Percentiles rank a stretch among this genome's conserved stretches.
phyloP scores from a whole-genome alignment of 2,113 vertebrate genomes.

The Mormyrus iriodes region DNA sequence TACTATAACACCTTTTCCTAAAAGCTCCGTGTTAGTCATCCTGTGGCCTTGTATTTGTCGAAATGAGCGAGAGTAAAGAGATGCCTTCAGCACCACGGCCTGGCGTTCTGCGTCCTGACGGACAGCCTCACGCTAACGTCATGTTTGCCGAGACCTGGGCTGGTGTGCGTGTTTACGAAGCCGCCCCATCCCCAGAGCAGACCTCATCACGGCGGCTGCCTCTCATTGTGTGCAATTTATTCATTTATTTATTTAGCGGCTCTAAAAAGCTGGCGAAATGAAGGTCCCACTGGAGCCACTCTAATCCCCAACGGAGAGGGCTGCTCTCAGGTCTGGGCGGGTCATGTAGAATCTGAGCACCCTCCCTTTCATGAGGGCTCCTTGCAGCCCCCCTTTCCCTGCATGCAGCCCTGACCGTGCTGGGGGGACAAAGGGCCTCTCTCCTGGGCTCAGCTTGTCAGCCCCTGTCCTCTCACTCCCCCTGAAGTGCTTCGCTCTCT shows the following conservation, averaged over 20 bases:
- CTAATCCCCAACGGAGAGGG: conserved; percentile 60
- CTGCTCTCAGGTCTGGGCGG: not conserved
- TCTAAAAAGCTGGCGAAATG: conserved; percentile 63
- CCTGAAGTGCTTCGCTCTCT: not conserved
- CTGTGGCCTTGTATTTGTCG: not conserved
- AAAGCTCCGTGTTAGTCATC: not conserved
- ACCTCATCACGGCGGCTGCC: not conserved
- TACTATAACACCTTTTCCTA: not conserved
- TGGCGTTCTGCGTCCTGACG: not conserved
- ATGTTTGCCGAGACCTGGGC: not conserved
- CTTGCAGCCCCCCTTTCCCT: conserved; percentile 25
- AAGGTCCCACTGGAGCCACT: conserved; percentile 66
- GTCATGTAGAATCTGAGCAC: conserved; percentile 35
- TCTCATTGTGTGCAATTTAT: conserved; percentile 8
- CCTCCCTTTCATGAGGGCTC: conserved; percentile 66
- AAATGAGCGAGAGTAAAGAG: not conserved
- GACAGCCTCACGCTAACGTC: not conserved
- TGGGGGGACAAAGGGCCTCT: not conserved
- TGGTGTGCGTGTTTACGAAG: not conserved
- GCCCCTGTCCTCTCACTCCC: not conserved
- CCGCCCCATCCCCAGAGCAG: not conserved
- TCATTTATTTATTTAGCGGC: conserved; percentile 54
- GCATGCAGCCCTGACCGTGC: not conserved
- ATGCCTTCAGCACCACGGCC: not conserved
- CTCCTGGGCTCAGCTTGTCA: not conserved